Evolutionary conservation across 2,797 vertebrate species (phyloP).

Genomic region (Chelonia mydas): DNA sequence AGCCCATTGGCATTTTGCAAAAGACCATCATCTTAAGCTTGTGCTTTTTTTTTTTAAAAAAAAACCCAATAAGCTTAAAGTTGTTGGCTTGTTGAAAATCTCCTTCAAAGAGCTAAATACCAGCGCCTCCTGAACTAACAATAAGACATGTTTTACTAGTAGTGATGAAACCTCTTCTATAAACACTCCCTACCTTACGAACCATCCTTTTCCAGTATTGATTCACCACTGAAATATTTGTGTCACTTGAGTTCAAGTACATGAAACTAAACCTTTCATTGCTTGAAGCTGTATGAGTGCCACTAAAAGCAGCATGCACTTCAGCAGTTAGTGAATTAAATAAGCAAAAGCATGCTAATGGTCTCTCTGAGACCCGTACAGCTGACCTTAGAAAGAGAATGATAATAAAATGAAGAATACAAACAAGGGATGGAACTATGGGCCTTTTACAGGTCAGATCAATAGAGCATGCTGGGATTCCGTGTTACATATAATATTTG

Average conservation of each 20-base stretch:
- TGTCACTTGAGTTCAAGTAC: constrained; percentile 83
- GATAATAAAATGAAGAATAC: constrained; percentile 77
- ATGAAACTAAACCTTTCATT: constrained; percentile 79
- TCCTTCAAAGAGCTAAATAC: constrained; percentile 81
- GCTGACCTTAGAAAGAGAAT: constrained; percentile 75
- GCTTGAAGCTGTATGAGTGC: constrained; percentile 72
- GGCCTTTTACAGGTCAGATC: constrained; percentile 67
- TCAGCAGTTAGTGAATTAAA: constrained; percentile 76
- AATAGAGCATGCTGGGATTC: constrained; percentile 48
- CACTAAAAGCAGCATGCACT: constrained; percentile 74
- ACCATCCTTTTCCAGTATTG: constrained; percentile 77
- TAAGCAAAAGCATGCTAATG: constrained; percentile 77
- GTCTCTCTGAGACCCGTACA: constrained; percentile 58
- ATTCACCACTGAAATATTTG: constrained; percentile 83
- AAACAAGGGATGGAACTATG: constrained; percentile 64
- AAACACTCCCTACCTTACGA: constrained; percentile 83
- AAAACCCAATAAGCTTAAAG: constrained; percentile 54
- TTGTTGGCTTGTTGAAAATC: constrained; percentile 73
- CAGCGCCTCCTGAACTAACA: constrained; percentile 84
- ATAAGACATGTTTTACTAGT: constrained; percentile 82
- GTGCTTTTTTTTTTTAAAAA: constrained; percentile 47
- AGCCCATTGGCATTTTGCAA: constrained; percentile 36
- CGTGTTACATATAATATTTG: constrained; percentile 48
- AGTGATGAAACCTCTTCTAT: constrained; percentile 84
- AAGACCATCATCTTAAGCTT: constrained; percentile 32